Evolutionary conservation across 2,797 vertebrate genomes (phyloP).

Genomic region (Sciurus vulgaris): DNA sequence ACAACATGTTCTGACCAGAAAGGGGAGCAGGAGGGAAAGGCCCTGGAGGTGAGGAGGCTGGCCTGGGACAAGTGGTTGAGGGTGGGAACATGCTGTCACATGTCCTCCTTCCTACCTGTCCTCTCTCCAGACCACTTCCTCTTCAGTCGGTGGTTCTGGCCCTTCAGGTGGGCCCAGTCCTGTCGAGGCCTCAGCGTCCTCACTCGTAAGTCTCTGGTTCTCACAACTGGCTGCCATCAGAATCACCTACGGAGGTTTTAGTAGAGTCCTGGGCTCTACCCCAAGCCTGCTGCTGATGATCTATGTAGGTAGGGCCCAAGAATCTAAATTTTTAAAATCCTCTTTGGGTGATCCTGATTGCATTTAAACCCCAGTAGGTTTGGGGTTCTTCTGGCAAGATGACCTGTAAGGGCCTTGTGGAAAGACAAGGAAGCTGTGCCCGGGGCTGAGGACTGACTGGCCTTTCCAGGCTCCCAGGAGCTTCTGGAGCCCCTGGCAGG

Average conservation of each 20-base stretch:
- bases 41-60: not conserved
- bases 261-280: not conserved
- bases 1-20: not conserved
- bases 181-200: not conserved
- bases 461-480: not conserved
- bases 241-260: not conserved
- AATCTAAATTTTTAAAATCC: constrained; percentile 43
- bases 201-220: not conserved
- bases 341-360: not conserved
- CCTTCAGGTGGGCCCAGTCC: not conserved
- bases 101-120: not conserved
- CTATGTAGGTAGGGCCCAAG: not conserved
- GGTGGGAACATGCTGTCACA: fast-evolving
- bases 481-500: constrained; percentile 2
- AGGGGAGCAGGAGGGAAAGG: not conserved
- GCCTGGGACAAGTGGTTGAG: too few species aligned
- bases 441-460: not conserved
- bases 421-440: not conserved
- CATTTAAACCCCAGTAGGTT: not conserved
- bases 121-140: not conserved
- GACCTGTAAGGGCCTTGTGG: not conserved
- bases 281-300: not conserved
- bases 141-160: not conserved
- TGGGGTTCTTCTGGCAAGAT: not conserved
- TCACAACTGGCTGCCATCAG: not conserved